Percentiles rank a stretch among this genome's conserved stretches.
Evolutionary conservation across 1,140 invertebrate species (phyloP).

Genomic region (Megalonaias nervosa): DNA sequence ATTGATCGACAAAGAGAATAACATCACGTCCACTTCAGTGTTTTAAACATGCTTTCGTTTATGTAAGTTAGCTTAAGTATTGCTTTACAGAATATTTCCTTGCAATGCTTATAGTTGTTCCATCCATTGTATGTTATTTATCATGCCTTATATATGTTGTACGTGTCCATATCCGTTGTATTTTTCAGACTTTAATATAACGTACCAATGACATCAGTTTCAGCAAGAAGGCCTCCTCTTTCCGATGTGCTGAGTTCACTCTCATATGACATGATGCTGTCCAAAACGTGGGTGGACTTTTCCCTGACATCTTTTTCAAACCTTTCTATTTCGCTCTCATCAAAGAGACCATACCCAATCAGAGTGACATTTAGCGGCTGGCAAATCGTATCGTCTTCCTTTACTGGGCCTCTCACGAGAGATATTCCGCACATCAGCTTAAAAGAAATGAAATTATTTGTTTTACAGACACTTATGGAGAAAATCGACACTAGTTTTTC

Average conservation of each 20-base stretch:
- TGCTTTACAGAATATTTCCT: too few relatives aligned
- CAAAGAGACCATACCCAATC: constrained; percentile 19
- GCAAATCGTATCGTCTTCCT: constrained; percentile 41
- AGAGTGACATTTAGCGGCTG: constrained; percentile 40
- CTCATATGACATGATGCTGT: constrained; percentile 39
- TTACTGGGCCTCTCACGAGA: constrained; percentile 32
- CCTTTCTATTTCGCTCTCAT: constrained; percentile 7
- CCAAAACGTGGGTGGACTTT: constrained; percentile 30
- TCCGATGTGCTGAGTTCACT: constrained; percentile 25
- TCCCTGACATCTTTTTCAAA: constrained; percentile 4
- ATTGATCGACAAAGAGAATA: too few relatives aligned
- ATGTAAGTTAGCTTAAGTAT: too few relatives aligned
- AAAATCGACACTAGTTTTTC: too few relatives aligned
- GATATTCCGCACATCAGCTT: constrained; percentile 33
- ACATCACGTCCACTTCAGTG: too few relatives aligned
- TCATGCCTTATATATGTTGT: too few relatives aligned
- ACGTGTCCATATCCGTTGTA: too few relatives aligned
- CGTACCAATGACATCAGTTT: constrained; percentile 54
- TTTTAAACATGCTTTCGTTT: too few relatives aligned
- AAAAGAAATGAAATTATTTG: too few relatives aligned
- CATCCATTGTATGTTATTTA: too few relatives aligned
- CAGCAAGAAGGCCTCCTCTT: constrained; percentile 39
- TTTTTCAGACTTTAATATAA: not conserved
- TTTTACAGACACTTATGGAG: too few relatives aligned
- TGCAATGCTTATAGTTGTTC: too few relatives aligned